Evolutionary conservation across 2,797 vertebrate species (phyloP).

Genomic region (Moxostoma hubbsi): DNA sequence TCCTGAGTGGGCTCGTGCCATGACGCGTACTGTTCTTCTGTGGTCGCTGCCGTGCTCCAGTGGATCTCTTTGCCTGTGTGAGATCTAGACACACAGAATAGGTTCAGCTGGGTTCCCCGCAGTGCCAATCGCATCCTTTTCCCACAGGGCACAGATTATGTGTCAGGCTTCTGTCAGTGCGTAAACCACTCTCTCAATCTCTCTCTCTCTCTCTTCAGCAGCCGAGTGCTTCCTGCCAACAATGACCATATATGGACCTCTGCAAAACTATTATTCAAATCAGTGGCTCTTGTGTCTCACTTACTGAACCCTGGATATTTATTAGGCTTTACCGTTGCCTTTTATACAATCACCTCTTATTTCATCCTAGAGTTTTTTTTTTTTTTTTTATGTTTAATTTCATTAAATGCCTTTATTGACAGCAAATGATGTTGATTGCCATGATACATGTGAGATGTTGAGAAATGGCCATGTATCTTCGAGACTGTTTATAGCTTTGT

Average conservation of each 20-base stretch:
- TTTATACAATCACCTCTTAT: conserved; percentile 84
- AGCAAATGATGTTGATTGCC: conserved; percentile 60
- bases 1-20: conserved; percentile 71
- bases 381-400: conserved; percentile 52
- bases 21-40: conserved; percentile 60
- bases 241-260: conserved; percentile 83
- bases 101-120: conserved; percentile 83
- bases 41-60: conserved; percentile 78
- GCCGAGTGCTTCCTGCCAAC: conserved; percentile 87
- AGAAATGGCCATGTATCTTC: conserved; percentile 66
- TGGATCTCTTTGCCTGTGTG: conserved; percentile 42
- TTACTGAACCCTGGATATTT: conserved; percentile 83
- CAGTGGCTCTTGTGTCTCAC: conserved; percentile 83
- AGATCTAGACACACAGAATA: conserved; percentile 58
- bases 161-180: conserved; percentile 87
- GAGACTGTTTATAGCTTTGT: conserved; percentile 63
- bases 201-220: conserved; percentile 70
- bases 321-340: conserved; percentile 90
- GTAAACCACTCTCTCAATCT: not conserved
- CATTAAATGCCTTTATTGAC: conserved; percentile 37
- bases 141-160: conserved; percentile 83
- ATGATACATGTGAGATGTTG: conserved; percentile 32
- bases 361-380: conserved; percentile 79
- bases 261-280: conserved; percentile 83
- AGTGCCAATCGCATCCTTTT: conserved; percentile 85